Evolutionary conservation across 2,888 invertebrate genomes (phyloP), one percentile per base, ranked within the genome.

Genomic region (Drepana falcataria): DNA sequence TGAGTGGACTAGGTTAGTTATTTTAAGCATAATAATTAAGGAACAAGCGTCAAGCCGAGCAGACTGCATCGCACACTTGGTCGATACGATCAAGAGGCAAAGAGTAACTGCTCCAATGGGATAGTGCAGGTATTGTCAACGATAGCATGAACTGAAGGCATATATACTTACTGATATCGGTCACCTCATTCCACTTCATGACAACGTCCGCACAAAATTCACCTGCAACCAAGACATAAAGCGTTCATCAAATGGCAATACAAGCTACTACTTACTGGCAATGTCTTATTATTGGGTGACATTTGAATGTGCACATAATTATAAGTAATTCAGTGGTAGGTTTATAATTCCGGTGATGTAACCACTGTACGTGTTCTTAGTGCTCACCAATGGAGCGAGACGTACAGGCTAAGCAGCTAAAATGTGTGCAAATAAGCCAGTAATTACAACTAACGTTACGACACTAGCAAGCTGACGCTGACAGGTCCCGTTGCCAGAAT

Each of bases 171-270:
- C 90, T 87, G 75, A 89, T 87, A 75, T 90, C 89, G 55, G 91
- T 89, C 74, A 86, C 85, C 77, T 90, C 87, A 81, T 87, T 87
- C 91, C 91, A 91, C 84, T 91, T 91, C 91, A 91, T 91, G 74
- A 87, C 85, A 78, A 89, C 89, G 88, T 91, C 91, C 53, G 87
- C 81, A 73, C 85, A 87, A 69, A 83, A 84, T 66, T 89, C 90
- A 79, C 87, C 91, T 91, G 87, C 47, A 87, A 89, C 56, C 68
- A 71, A 6, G 35, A 40, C 37, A 51, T 7, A 40, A 37, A 4
- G 37, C 5, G 37, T 37, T 37, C 37, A 37, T 37, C 37, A 37
- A 5, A 37, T 21, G 5, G 5, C 37, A 37, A 5, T 37, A 4
- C 37, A 4, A 37, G 37, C 37, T 1, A 37, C 37, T 37, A 5